Conservation (phyloP, 2,797 vertebrate species). For the Gallinago solitaria region DNA sequence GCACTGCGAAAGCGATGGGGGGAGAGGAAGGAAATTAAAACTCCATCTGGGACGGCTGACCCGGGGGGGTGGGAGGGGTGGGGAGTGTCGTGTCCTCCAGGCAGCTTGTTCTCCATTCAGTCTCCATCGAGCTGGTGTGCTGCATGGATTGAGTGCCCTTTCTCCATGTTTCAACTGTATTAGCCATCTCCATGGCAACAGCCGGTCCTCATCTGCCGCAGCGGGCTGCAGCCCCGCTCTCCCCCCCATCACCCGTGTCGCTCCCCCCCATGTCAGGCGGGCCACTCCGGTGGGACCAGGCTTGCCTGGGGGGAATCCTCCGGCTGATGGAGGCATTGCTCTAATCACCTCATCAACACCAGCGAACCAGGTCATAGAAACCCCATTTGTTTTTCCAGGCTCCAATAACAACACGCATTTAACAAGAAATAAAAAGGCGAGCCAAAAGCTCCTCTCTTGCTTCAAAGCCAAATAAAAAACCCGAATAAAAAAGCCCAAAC, state of each 20-base stretch:
- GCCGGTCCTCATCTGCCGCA: slow-evolving; percentile 83
- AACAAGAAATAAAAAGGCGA: neutral
- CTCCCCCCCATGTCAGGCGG: neutral
- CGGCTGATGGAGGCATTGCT: slow-evolving; percentile 42
- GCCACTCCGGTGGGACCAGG: slow-evolving; percentile 45
- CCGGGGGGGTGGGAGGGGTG: neutral
- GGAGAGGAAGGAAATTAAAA: slow-evolving; percentile 46
- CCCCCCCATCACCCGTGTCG: neutral
- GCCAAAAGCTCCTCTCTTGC: slow-evolving; percentile 14
- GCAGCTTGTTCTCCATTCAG: slow-evolving; percentile 69
- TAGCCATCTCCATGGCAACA: slow-evolving; percentile 88
- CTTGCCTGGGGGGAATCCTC: slow-evolving; percentile 65
- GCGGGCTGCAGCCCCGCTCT: slow-evolving; percentile 73
- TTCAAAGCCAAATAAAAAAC: neutral
- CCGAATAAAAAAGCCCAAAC: neutral
- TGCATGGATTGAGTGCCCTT: slow-evolving; percentile 64
- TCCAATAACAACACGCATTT: neutral
- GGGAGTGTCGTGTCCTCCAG: slow-evolving; percentile 55
- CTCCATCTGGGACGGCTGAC: slow-evolving; percentile 68
- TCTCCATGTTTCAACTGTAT: slow-evolving; percentile 71
- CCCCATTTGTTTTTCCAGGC: neutral
- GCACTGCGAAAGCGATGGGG: neutral
- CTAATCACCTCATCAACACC: slow-evolving; percentile 58
- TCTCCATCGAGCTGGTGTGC: slow-evolving; percentile 41
- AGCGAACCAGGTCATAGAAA: neutral